These are phyloP conservation scores for Eidolon dupreanum DNA, from an alignment of 2,797 vertebrate species.

Conservation along the genomic window DNA sequence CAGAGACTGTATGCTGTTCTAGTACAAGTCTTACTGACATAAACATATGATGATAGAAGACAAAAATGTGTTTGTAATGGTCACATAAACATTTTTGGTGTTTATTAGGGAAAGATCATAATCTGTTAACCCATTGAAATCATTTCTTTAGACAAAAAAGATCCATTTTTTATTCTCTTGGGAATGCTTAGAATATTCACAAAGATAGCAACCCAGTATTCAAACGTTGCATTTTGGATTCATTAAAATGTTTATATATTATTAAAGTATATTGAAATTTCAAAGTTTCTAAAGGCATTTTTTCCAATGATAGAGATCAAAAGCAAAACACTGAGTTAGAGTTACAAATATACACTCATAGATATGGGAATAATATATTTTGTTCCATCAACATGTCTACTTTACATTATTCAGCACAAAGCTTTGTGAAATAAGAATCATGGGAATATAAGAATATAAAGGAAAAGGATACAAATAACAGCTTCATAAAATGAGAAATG, in stretches of 20 bases:
- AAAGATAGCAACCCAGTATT: constrained; percentile 37
- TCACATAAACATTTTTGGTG: neutral
- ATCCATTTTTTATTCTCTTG: constrained; percentile 8
- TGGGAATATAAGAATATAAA: constrained; percentile 89
- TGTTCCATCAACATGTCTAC: constrained; percentile 84
- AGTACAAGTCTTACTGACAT: neutral
- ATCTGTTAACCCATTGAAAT: constrained; percentile 42
- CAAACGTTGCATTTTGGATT: constrained; percentile 37
- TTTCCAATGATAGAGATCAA: constrained; percentile 51
- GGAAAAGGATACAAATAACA: constrained; percentile 89
- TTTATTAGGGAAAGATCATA: constrained; percentile 55
- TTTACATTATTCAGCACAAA: constrained; percentile 90
- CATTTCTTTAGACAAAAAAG: constrained; percentile 59
- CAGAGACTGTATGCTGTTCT: neutral
- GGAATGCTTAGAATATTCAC: constrained; percentile 48
- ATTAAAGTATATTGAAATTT: constrained; percentile 55
- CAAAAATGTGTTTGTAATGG: constrained; percentile 54
- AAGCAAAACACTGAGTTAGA: constrained; percentile 72
- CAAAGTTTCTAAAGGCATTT: constrained; percentile 70
- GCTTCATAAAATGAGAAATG: constrained; percentile 90
- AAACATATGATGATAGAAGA: constrained; percentile 41
- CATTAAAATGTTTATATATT: constrained; percentile 58
- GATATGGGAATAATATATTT: constrained; percentile 83
- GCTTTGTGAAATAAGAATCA: constrained; percentile 89
- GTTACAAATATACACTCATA: constrained; percentile 73